These are phyloP conservation scores for Catamblyrhynchus diadema DNA, from an alignment of 2,797 vertebrate genomes.

Conservation along the genomic window DNA sequence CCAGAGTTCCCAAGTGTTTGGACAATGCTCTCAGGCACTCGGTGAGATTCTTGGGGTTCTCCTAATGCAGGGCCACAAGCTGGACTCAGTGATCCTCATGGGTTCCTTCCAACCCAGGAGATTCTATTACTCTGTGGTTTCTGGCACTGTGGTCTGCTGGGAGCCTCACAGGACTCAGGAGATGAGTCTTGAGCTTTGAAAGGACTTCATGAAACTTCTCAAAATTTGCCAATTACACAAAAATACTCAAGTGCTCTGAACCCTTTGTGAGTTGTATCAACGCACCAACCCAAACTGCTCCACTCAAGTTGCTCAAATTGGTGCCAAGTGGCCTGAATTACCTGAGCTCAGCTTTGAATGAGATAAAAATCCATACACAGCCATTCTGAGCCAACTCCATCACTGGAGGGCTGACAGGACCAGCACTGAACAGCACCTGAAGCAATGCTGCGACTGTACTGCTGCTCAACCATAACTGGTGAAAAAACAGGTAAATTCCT, in stretches of 20 bases:
- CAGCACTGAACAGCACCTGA: not conserved
- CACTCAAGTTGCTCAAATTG: not conserved
- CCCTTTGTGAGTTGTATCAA: not conserved
- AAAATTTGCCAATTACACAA: not conserved
- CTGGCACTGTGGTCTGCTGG: rapidly evolving
- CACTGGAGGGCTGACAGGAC: not conserved
- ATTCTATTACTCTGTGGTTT: not conserved
- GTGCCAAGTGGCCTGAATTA: not conserved
- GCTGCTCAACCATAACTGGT: not conserved
- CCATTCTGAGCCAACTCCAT: not conserved
- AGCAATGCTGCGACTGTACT: not conserved
- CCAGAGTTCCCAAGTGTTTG: not conserved
- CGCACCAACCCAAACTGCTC: rapidly evolving
- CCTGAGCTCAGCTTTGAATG: not conserved
- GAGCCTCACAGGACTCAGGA: not conserved
- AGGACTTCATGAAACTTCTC: not conserved
- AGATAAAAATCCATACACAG: not conserved
- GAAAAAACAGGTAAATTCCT: not conserved
- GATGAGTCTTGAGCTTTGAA: not conserved
- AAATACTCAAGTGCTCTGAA: not conserved
- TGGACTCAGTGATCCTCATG: not conserved
- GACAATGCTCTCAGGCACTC: not conserved
- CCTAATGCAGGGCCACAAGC: not conserved
- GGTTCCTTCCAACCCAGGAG: not conserved
- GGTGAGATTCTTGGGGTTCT: not conserved